Evolutionary conservation across 2,797 vertebrate genomes (phyloP).

Genomic region (Catamblyrhynchus diadema): DNA sequence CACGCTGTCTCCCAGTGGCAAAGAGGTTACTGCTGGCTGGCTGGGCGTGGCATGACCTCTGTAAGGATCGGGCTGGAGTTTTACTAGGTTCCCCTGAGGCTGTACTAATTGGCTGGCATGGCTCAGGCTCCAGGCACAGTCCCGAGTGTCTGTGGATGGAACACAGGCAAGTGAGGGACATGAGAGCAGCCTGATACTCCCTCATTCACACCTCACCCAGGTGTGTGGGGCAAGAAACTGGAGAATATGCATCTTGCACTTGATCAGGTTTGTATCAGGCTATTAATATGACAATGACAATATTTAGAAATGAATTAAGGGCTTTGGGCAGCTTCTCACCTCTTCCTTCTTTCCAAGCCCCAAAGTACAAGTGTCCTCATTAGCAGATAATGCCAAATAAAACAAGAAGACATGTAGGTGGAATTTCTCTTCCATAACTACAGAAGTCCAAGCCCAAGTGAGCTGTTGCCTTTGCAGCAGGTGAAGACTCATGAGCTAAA

Average conservation of each 20-base stretch:
- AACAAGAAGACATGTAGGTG: too few species aligned
- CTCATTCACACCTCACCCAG: fast-evolving
- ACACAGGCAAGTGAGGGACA: fast-evolving
- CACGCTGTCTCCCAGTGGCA: neutral
- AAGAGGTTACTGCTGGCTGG: neutral
- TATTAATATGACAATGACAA: neutral
- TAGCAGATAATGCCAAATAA: neutral
- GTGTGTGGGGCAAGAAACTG: neutral
- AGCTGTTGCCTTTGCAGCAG: neutral
- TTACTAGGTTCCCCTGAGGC: fast-evolving
- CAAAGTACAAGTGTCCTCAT: fast-evolving
- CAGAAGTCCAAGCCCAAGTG: neutral
- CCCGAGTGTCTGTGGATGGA: fast-evolving
- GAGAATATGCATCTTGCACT: neutral
- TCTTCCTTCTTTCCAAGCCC: neutral
- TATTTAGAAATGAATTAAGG: neutral
- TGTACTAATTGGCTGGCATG: fast-evolving
- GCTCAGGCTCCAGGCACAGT: neutral
- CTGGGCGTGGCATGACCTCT: fast-evolving
- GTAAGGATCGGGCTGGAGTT: neutral
- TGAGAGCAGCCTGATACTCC: neutral
- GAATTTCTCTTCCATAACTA: neutral
- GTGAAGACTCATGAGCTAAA: neutral
- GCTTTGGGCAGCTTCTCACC: neutral
- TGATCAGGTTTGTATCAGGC: fast-evolving